phyloP scores from a whole-genome alignment of 2,888 invertebrate species.

The Thymelicus sylvestris region DNA sequence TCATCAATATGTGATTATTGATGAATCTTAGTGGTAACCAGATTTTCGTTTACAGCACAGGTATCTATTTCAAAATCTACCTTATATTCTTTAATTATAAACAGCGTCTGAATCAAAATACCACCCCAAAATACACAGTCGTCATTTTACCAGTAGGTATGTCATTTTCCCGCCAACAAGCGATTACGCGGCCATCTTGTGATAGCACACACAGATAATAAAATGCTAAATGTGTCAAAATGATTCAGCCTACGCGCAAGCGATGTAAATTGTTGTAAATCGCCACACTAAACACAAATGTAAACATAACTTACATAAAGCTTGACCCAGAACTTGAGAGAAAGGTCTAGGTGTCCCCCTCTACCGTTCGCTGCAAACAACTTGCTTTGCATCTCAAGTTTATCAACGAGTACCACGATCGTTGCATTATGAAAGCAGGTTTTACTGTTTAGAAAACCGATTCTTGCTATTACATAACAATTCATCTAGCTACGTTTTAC shows the following conservation, averaged over 20 bases:
- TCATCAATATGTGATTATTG: too few relatives aligned
- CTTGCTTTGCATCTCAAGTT: constrained; percentile 55
- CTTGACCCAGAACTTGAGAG: constrained; percentile 82
- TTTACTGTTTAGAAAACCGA: constrained; percentile 8
- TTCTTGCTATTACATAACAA: background rate
- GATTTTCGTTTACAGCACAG: too few relatives aligned
- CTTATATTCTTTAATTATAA: too few relatives aligned
- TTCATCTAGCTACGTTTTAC: background rate
- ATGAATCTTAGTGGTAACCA: too few relatives aligned
- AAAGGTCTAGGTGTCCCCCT: constrained; percentile 69
- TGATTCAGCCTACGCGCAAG: constrained; percentile 19
- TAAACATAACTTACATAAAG: constrained; percentile 68
- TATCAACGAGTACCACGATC: constrained; percentile 43
- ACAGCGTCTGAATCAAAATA: too few relatives aligned
- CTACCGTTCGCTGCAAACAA: constrained; percentile 40
- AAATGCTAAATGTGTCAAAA: constrained; percentile 11
- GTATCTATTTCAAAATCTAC: too few relatives aligned
- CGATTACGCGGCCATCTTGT: constrained; percentile 20
- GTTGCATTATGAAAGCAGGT: constrained; percentile 14
- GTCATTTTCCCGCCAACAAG: constrained; percentile 8
- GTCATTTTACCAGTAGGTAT: background rate
- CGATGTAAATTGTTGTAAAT: constrained; percentile 32
- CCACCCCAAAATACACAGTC: background rate
- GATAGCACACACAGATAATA: constrained; percentile 24
- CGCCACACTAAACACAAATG: constrained; percentile 43